Percentiles rank a stretch among this genome's conserved stretches.
phyloP scores from a whole-genome alignment of 2,797 vertebrate species.

The Diplodus sargus region DNA sequence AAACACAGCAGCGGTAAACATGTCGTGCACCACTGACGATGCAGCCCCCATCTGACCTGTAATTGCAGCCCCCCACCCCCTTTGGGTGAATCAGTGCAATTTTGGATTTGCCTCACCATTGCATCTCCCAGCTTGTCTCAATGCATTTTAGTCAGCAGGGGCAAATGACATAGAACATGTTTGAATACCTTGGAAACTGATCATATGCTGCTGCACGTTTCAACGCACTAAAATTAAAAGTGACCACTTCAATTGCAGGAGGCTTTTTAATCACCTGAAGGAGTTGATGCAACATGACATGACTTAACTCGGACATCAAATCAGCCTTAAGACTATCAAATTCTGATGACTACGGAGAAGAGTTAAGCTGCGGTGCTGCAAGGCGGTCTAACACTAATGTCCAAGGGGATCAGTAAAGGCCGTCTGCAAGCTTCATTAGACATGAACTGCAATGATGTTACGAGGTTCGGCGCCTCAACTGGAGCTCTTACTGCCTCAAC shows the following conservation, averaged over 20 bases:
- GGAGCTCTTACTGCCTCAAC: conserved; percentile 24
- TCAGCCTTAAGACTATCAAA: conserved; percentile 39
- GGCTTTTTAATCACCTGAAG: conserved; percentile 47
- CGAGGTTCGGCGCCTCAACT: conserved; percentile 19
- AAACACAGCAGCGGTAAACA: conserved; percentile 46
- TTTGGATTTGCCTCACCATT: conserved; percentile 41
- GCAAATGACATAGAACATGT: conserved; percentile 27
- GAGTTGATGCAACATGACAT: conserved; percentile 49
- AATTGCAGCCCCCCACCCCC: conserved; percentile 33
- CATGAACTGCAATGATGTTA: conserved; percentile 41
- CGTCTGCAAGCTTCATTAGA: conserved; percentile 52
- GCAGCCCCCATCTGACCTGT: conserved; percentile 44
- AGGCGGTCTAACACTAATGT: conserved; percentile 14
- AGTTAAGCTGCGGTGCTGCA: conserved; percentile 16
- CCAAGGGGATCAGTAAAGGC: conserved; percentile 58
- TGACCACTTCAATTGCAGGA: conserved; percentile 39
- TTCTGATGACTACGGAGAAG: conserved; percentile 16
- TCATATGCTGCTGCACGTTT: conserved; percentile 13
- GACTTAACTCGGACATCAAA: conserved; percentile 47
- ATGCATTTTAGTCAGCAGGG: conserved; percentile 33
- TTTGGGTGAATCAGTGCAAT: conserved; percentile 41
- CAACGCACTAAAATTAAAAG: conserved; percentile 34
- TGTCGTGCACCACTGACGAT: conserved; percentile 36
- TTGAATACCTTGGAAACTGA: conserved; percentile 42
- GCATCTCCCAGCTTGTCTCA: conserved; percentile 38